Evolutionary conservation across 2,888 invertebrate species (phyloP).

Genomic region (Tiphia femorata): DNA sequence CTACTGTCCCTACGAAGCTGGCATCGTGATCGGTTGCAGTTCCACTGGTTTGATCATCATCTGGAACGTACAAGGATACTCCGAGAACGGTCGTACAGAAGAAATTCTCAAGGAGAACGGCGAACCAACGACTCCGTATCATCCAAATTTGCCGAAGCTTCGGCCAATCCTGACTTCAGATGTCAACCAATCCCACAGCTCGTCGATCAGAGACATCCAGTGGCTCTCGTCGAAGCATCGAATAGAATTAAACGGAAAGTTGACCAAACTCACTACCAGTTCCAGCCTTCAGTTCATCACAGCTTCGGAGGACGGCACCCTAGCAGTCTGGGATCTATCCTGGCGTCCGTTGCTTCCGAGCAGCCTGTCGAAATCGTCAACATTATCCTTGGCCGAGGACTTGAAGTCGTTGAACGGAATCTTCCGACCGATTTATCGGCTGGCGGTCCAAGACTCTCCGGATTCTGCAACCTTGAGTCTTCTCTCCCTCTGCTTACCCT

Average conservation of each 20-base stretch:
- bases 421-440: slow-evolving; percentile 38
- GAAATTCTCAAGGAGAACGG: not conserved
- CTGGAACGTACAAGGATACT: slow-evolving; percentile 48
- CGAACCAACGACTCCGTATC: not conserved
- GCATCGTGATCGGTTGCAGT: slow-evolving; percentile 62
- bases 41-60: slow-evolving; percentile 62
- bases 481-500: slow-evolving; percentile 40
- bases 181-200: slow-evolving; percentile 48
- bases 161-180: slow-evolving; percentile 38
- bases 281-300: slow-evolving; percentile 58
- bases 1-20: slow-evolving; percentile 59
- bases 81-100: not conserved
- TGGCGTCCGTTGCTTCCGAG: slow-evolving; percentile 49
- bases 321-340: slow-evolving; percentile 63
- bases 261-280: slow-evolving; percentile 29
- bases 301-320: slow-evolving; percentile 56
- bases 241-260: slow-evolving; percentile 47
- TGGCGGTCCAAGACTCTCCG: slow-evolving; percentile 18
- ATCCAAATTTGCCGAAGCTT: slow-evolving; percentile 1
- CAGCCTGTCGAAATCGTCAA: not conserved
- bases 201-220: slow-evolving; percentile 53
- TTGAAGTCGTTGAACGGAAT: not conserved
- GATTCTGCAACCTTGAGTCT: slow-evolving; percentile 18
- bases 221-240: slow-evolving; percentile 56
- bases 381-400: not conserved